phyloP scores from a whole-genome alignment of 2,888 invertebrate genomes.

The Baccha elongata region DNA sequence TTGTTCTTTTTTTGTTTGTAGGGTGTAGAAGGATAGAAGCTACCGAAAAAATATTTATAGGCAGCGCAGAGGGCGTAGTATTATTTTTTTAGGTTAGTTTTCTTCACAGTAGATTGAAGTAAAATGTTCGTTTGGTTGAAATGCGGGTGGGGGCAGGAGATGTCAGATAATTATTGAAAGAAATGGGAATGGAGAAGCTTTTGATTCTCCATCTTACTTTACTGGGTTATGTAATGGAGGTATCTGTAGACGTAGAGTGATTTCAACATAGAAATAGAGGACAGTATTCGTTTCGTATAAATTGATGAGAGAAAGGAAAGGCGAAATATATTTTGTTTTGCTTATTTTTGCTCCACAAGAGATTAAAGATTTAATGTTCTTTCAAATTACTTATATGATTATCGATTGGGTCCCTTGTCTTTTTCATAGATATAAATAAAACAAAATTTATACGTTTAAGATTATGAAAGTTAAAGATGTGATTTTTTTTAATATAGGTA shows the following conservation, averaged over 20 bases:
- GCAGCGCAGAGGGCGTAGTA: constrained; percentile 63
- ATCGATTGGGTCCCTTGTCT: constrained; percentile 53
- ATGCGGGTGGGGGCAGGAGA: constrained; percentile 3
- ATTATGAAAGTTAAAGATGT: neutral
- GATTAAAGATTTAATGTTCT: constrained; percentile 71
- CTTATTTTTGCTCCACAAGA: constrained; percentile 32
- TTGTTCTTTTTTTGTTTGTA: constrained; percentile 14
- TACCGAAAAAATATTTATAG: constrained; percentile 46
- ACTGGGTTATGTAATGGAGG: constrained; percentile 60
- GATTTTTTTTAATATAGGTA: neutral
- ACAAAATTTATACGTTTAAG: neutral
- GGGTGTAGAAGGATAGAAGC: constrained; percentile 3
- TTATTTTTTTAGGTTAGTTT: constrained; percentile 29
- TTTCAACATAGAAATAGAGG: neutral
- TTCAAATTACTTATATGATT: constrained; percentile 59
- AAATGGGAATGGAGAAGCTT: constrained; percentile 68
- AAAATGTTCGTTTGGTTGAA: constrained; percentile 2
- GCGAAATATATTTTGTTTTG: constrained; percentile 26
- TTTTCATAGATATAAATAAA: no score
- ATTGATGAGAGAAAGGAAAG: neutral
- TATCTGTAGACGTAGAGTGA: neutral
- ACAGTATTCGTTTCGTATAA: neutral
- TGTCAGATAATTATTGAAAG: constrained; percentile 68
- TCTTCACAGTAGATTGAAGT: neutral
- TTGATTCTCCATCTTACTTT: constrained; percentile 54